phyloP scores from a whole-genome alignment of 1,140 invertebrate species.

The Dufourea novaeangliae region DNA sequence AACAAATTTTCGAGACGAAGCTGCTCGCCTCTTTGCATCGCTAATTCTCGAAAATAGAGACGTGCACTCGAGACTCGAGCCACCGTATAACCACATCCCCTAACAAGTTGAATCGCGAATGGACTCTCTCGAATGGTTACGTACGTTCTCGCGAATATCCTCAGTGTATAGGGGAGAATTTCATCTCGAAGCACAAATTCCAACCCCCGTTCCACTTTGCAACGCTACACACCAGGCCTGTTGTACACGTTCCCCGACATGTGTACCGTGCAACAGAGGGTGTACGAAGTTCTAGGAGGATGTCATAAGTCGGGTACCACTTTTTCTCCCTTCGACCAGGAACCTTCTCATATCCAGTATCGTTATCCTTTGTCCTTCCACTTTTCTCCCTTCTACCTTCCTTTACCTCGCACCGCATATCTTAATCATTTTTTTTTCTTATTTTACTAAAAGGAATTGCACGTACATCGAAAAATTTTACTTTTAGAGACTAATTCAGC shows the following conservation, averaged over 20 bases:
- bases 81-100: constrained; percentile 19
- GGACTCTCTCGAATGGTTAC: constrained; percentile 29
- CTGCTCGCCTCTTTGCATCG: background rate
- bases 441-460: too few species aligned
- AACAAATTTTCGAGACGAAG: constrained; percentile 15
- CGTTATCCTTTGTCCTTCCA: background rate
- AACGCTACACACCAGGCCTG: constrained; percentile 7
- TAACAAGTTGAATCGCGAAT: constrained; percentile 39
- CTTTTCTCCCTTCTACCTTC: background rate
- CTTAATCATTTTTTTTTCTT: background rate
- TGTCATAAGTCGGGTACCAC: constrained; percentile 1
- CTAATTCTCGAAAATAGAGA: constrained; percentile 40
- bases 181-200: constrained; percentile 2
- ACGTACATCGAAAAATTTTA: too few species aligned
- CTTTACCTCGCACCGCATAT: background rate
- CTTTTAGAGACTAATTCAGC: too few species aligned
- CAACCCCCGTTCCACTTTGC: constrained; percentile 17
- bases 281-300: background rate
- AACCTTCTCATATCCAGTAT: background rate
- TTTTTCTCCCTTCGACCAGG: background rate
- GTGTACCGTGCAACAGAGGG: background rate
- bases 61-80: background rate
- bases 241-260: background rate
- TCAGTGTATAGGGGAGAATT: background rate
- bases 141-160: constrained; percentile 1